Evolutionary conservation across 2,113 vertebrate genomes (phyloP).

Genomic region (Pomatorhinus ruficollis): DNA sequence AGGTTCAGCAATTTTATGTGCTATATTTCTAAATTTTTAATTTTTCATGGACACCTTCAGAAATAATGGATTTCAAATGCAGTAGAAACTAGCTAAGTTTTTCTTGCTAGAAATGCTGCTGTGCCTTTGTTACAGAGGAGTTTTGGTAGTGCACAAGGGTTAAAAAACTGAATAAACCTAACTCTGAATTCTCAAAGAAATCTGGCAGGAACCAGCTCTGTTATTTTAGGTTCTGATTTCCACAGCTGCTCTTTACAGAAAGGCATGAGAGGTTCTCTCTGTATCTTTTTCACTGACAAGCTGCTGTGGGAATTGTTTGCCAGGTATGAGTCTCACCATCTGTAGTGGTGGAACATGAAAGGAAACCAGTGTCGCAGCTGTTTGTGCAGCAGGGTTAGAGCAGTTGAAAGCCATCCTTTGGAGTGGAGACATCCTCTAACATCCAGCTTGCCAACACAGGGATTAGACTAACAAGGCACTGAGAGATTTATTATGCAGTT

Average conservation of each 20-base stretch:
- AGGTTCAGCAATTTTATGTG: not conserved
- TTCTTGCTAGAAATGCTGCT: not conserved
- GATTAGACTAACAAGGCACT: not conserved
- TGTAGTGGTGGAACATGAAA: not conserved
- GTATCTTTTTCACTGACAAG: not conserved
- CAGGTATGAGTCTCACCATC: not conserved
- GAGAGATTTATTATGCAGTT: not conserved
- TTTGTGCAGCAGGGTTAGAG: not conserved
- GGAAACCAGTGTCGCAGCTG: not conserved
- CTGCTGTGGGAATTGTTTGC: not conserved
- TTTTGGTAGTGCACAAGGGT: not conserved
- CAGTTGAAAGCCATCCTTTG: not conserved
- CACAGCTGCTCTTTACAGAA: not conserved
- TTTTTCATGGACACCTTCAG: not conserved
- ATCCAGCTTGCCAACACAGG: not conserved
- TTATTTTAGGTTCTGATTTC: not conserved
- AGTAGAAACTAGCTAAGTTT: not conserved
- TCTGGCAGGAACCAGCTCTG: not conserved
- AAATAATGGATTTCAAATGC: not conserved
- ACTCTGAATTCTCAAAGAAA: not conserved
- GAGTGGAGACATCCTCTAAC: not conserved
- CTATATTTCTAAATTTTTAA: not conserved
- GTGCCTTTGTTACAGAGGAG: not conserved
- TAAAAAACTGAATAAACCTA: not conserved
- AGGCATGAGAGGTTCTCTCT: not conserved